These are phyloP conservation scores for Sphaerophoria taeniata DNA, from an alignment of 2,888 invertebrate species.

Conservation along the genomic window DNA sequence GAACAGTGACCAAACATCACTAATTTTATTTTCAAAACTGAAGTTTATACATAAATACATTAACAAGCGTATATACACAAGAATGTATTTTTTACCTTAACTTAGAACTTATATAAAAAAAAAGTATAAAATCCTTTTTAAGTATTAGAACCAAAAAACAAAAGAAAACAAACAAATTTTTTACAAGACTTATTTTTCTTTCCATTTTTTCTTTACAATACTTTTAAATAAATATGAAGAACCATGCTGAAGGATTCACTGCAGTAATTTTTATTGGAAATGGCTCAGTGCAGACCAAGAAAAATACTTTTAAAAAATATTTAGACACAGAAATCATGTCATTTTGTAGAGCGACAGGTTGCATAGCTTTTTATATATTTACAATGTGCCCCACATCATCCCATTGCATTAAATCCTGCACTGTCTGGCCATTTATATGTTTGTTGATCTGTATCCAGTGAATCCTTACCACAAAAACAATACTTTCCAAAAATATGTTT, in stretches of 20 bases:
- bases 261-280: background rate
- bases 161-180: conserved; percentile 73
- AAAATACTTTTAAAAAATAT: conserved; percentile 7
- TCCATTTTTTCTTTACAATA: conserved; percentile 59
- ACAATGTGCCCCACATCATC: conserved; percentile 54
- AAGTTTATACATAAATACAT: conserved; percentile 42
- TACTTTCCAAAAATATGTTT: conserved; percentile 48
- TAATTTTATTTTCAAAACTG: conserved; percentile 49
- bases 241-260: conserved; percentile 43
- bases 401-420: conserved; percentile 40
- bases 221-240: conserved; percentile 15
- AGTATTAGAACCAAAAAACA: conserved; percentile 69
- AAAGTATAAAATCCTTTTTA: conserved; percentile 76
- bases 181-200: conserved; percentile 71
- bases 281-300: conserved; percentile 28
- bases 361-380: conserved; percentile 72
- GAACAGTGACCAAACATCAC: conserved; percentile 38
- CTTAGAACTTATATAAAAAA: conserved; percentile 15
- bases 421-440: conserved; percentile 14
- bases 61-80: conserved; percentile 44
- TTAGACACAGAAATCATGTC: conserved; percentile 35
- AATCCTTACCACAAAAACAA: conserved; percentile 12
- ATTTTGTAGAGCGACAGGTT: conserved; percentile 49
- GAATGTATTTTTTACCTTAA: conserved; percentile 59
- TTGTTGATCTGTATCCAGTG: conserved; percentile 23